phyloP scores from a whole-genome alignment of 2,888 invertebrate species.

The Blastobasis adustella region DNA sequence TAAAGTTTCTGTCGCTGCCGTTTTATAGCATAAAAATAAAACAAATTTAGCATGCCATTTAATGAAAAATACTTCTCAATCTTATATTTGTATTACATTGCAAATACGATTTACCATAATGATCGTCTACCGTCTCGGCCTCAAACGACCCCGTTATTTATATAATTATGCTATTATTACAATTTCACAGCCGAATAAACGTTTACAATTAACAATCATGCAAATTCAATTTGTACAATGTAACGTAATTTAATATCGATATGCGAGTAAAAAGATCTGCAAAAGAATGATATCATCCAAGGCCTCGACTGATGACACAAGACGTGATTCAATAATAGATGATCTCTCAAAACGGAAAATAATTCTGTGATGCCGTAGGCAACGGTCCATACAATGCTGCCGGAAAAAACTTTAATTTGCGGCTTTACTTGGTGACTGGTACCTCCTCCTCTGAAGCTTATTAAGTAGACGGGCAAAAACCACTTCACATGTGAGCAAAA shows the following conservation, averaged over 20 bases:
- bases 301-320: conserved; percentile 55
- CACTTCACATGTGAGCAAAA: neutral
- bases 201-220: no score
- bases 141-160: neutral
- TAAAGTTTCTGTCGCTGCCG: conserved; percentile 2
- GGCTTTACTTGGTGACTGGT: conserved; percentile 10
- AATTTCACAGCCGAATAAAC: no score
- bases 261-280: conserved; percentile 34
- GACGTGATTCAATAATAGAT: conserved; percentile 44
- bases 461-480: neutral
- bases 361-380: conserved; percentile 15
- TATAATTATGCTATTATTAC: neutral
- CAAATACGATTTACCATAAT: neutral
- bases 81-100: no score
- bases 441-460: neutral
- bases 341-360: conserved; percentile 17
- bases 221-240: neutral
- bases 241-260: conserved; percentile 29
- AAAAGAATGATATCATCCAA: conserved; percentile 54
- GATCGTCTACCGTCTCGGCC: neutral
- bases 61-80: no score
- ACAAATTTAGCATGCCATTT: no score
- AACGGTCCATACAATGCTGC: conserved; percentile 18
- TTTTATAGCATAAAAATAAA: no score
- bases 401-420: conserved; percentile 22